Percentiles rank a stretch among this genome's conserved stretches.
These are phyloP conservation scores for Phrynocephalus guinanensis DNA, from an alignment of 2,797 vertebrate genomes.

Conservation along the genomic window DNA sequence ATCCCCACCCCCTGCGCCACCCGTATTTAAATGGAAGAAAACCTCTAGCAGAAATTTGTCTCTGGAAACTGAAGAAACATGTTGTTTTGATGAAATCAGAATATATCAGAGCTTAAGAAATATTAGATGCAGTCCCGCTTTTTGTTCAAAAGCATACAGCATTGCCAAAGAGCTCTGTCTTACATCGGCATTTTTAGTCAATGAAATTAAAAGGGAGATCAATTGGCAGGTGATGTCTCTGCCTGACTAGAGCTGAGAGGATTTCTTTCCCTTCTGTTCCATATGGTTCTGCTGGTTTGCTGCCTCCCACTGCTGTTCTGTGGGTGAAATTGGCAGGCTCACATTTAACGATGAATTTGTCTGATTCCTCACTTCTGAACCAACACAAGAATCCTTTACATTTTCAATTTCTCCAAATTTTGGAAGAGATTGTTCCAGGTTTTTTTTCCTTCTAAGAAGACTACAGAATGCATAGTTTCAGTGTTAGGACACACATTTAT, in stretches of 20 bases:
- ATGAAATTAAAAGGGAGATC: not conserved
- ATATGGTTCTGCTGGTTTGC: not conserved
- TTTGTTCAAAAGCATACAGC: not conserved
- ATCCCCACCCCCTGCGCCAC: not conserved
- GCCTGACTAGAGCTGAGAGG: no score
- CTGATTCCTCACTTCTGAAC: not conserved
- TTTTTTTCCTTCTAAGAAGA: no score
- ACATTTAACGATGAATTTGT: not conserved
- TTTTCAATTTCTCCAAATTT: no score
- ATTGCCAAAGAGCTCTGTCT: not conserved
- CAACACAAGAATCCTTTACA: not conserved
- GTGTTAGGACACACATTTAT: no score
- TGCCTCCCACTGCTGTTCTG: not conserved
- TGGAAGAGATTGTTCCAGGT: no score
- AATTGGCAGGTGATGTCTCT: not conserved
- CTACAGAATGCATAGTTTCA: no score
- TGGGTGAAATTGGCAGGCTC: not conserved
- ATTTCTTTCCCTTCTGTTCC: not conserved
- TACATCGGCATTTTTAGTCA: not conserved
- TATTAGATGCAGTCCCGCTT: slow-evolving; percentile 15
- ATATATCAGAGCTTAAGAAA: slow-evolving; percentile 31
- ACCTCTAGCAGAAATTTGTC: slow-evolving; percentile 48
- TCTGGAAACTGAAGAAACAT: slow-evolving; percentile 38
- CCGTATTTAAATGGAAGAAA: slow-evolving; percentile 55
- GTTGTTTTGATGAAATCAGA: slow-evolving; percentile 53